A percentile compares a stretch with the other conserved stretches of the same genome.
These are phyloP conservation scores for Aphis gossypii DNA, from an alignment of 1,140 invertebrate genomes.

Conservation along the genomic window DNA sequence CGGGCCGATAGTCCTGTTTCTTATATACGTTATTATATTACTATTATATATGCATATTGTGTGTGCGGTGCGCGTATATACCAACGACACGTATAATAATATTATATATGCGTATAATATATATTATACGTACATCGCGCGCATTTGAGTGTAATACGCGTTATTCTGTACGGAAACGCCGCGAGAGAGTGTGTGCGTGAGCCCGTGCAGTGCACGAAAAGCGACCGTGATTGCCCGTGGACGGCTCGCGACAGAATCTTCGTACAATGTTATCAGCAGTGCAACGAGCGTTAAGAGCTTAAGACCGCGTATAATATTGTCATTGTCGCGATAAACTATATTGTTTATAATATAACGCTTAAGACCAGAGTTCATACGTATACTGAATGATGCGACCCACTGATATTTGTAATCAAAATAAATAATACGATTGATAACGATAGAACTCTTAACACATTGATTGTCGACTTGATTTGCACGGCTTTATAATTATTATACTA, in stretches of 20 bases:
- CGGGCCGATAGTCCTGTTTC: slow-evolving; percentile 40
- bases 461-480: no score
- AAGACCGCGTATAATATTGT: no score
- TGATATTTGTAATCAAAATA: no score
- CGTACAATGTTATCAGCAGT: no score
- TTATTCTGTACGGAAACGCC: background rate
- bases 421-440: no score
- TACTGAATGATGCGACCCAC: no score
- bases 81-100: background rate
- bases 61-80: background rate
- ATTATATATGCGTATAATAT: background rate
- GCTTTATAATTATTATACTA: no score
- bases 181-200: background rate
- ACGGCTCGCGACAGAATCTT: background rate
- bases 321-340: no score
- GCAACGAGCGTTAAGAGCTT: no score
- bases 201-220: background rate
- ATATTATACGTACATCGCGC: background rate
- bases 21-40: background rate
- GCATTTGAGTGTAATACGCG: background rate
- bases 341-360: no score
- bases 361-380: no score
- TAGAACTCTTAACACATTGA: no score
- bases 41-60: background rate
- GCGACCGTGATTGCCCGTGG: background rate